Base-by-base conservation (phyloP, 2,113 vertebrate species). In the Plotosus lineatus region DNA sequence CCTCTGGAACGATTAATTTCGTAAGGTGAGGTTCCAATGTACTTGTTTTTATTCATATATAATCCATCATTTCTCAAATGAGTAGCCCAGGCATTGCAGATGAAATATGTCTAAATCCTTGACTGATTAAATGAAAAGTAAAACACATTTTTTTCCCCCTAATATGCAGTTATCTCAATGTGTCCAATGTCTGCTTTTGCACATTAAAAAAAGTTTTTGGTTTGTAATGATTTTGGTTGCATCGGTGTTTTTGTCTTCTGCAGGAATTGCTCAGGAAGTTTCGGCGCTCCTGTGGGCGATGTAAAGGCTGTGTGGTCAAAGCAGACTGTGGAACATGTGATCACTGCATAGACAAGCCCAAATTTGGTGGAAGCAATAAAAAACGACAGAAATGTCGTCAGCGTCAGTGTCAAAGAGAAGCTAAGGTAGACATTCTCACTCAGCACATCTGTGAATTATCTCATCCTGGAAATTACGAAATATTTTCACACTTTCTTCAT, bases 321-420 rank as follows among this genome's bases (percentile, higher is more conserved):
- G 91, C 86, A 79, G 96, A 96, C 90, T 96, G 95, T 28, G 95
- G 95, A 84, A 91, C 89, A 8, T 97, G 96, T 17, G 95, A 97
- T 87, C 96, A 95, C 91, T 97, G 96, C 84, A 86, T 90, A 15
- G 95, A 96, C 91, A 96, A 96, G 86, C 95, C 96, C 84, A 96
- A 96, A 87, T 96, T 96, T 48, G 95, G 95, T n/a, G 95, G 95
- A 83, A 93, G 93, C 85, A 96, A 96, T 86, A 95, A 95, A 85
- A 96, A 96, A 89, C 93, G 94, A 77, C 95, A 96, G 89, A 96
- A 96, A 86, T 97, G 96, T 86, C 94, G 95, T 53, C 93, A 93
- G 76, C 93, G 95, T 36, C 95, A 96, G 69, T 97, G 95, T 85
- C 92, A 94, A 88, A 92, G 94, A 61, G 95, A 96, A 88, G 95